Evolutionary conservation across 2,888 invertebrate genomes (phyloP), one percentile per base, ranked within the genome.

Genomic region (Proisotoma minuta): DNA sequence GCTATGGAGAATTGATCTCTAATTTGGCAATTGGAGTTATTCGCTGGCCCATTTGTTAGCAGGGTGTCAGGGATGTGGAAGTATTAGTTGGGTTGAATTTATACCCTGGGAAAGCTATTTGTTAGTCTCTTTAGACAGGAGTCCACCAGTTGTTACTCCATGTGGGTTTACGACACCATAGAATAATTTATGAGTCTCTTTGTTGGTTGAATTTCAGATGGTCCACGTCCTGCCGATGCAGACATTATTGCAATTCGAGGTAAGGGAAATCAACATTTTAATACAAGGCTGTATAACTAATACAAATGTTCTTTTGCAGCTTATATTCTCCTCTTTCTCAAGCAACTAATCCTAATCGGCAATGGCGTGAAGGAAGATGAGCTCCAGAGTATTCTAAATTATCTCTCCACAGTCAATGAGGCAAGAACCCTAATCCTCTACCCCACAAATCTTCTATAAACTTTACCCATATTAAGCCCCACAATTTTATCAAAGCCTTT

Each of bases 361-460:
- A 93, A 93, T 77, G 96, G 96, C 28, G 92, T 96, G 47, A 94
- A 97, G 78, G 98, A 99, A 77, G 99, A 99, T 79, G 99, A 99
- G 78, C 83, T 99, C 59, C 98, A 99, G 80, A 94, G 95, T 75
- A 91, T 99, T 77, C 84, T 99, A 65, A 99, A 99, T 82, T 98
- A 96, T 79, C 82, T 99, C 74, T 94, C 96, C 28, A 98, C 97
- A 65, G 92, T 97, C 83, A 91, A 97, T 77, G 97, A 98, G 86
- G 92, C 91, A 81, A 78, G 79, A 12, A n/a, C 28, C 26, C 22
- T 23, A 1, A 54, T 34, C 39, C 12, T 40, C 10, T 34, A 12
- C 34, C 34, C 34, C 8, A 34, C 34, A 8, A 34, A 10, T 15
- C 34, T 15, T 34, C 12, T 8, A 34, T 15, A 34, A n/a, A n/a